Percentiles rank a stretch among this genome's conserved stretches.
These are phyloP conservation scores for Sphenopsis melanotis DNA, from an alignment of 2,797 vertebrate genomes.

Conservation along the genomic window DNA sequence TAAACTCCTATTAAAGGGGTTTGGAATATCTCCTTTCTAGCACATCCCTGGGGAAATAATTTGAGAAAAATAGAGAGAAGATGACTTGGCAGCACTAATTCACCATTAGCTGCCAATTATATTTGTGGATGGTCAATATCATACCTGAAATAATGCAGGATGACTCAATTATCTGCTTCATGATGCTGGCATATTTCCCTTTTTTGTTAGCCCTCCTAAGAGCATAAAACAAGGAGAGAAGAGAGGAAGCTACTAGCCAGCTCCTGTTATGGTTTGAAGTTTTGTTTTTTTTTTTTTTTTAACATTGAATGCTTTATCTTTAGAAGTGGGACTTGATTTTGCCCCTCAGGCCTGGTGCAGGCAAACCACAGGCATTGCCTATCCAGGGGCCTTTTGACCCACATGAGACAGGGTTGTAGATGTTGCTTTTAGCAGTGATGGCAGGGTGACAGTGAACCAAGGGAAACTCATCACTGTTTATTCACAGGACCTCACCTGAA, in stretches of 20 bases:
- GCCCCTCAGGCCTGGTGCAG: background rate
- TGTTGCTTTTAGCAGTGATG: background rate
- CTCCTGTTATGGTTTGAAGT: background rate
- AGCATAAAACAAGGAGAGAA: background rate
- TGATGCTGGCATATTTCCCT: background rate
- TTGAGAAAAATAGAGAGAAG: background rate
- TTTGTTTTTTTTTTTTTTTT: rapidly evolving
- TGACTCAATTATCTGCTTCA: background rate
- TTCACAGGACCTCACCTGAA: background rate
- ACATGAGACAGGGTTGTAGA: rapidly evolving
- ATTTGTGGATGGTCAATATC: background rate
- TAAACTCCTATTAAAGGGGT: background rate
- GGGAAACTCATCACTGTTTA: background rate
- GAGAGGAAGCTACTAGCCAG: background rate
- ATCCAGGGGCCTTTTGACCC: background rate
- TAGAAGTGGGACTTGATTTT: background rate
- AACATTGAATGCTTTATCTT: background rate
- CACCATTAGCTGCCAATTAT: background rate
- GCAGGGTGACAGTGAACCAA: background rate
- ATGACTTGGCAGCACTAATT: background rate
- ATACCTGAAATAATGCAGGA: background rate
- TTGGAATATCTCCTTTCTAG: background rate
- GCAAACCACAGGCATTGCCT: background rate
- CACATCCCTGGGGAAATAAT: background rate
- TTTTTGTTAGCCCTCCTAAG: background rate